Evolutionary conservation across 2,888 invertebrate species (phyloP).

Genomic region (Allolobophora icterica): DNA sequence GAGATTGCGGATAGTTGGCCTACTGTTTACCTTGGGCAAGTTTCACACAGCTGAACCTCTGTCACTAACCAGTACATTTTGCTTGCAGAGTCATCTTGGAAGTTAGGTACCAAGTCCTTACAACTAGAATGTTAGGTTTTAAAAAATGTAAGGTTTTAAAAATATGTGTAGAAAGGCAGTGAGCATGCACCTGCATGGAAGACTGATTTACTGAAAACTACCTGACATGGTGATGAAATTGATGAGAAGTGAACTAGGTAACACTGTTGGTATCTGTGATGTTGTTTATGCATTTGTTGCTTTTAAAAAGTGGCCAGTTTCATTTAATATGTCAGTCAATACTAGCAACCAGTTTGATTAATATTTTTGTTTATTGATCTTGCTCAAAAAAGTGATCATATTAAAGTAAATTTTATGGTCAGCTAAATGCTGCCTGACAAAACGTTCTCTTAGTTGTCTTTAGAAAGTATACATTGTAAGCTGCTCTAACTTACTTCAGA

Average conservation of each 20-base stretch:
- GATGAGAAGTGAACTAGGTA: neutral
- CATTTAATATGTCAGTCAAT: neutral
- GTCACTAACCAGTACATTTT: neutral
- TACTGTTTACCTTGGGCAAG: neutral
- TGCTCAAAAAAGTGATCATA: conserved; percentile 4
- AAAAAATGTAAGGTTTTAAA: too few species aligned
- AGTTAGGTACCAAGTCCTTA: too few species aligned
- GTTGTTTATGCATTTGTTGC: neutral
- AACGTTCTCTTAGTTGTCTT: too few species aligned
- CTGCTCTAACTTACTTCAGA: neutral
- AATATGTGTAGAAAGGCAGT: too few species aligned
- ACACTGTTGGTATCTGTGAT: neutral
- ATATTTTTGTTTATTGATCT: neutral
- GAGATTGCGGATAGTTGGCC: neutral
- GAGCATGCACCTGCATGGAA: too few species aligned
- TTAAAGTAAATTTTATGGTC: neutral
- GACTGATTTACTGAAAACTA: too few species aligned
- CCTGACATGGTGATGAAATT: neutral
- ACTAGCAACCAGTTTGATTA: neutral
- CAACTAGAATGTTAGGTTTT: too few species aligned
- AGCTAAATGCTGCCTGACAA: too few species aligned
- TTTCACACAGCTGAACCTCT: neutral
- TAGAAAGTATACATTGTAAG: too few species aligned
- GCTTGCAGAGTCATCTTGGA: neutral
- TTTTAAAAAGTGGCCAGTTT: neutral